Evolutionary conservation across 2,797 vertebrate species (phyloP).

Genomic region (Chaunax sp.): DNA sequence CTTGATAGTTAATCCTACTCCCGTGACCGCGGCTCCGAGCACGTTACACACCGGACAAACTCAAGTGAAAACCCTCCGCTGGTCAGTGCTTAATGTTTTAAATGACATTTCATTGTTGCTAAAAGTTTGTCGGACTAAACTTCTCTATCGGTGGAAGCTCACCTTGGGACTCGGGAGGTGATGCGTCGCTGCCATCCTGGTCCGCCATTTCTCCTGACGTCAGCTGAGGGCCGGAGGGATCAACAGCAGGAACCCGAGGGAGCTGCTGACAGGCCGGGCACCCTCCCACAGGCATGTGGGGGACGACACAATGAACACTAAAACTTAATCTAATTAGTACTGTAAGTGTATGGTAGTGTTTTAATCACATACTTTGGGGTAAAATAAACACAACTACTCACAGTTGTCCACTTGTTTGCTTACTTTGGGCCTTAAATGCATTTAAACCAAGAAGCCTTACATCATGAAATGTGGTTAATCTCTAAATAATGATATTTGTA

Average conservation of each 20-base stretch:
- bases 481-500: background rate
- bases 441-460: no score
- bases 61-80: rapidly evolving
- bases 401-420: background rate
- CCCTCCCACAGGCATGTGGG: constrained; percentile 78
- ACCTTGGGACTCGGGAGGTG: constrained; percentile 83
- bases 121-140: constrained; percentile 29
- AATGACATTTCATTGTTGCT: rapidly evolving
- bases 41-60: constrained; percentile 13
- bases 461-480: no score
- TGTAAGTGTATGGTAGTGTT: rapidly evolving
- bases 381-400: background rate
- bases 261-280: constrained; percentile 45
- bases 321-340: background rate
- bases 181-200: constrained; percentile 82
- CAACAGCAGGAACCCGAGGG: constrained; percentile 54
- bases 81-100: rapidly evolving
- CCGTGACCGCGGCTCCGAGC: constrained; percentile 70
- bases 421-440: background rate
- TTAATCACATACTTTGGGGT: background rate
- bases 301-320: background rate
- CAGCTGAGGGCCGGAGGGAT: constrained; percentile 74
- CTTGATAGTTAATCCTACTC: constrained; percentile 77
- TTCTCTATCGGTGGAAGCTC: constrained; percentile 61
- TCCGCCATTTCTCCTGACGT: constrained; percentile 90